Evolutionary conservation across 1,140 invertebrate genomes (phyloP).

Genomic region (Akabosia matsudoensis): DNA sequence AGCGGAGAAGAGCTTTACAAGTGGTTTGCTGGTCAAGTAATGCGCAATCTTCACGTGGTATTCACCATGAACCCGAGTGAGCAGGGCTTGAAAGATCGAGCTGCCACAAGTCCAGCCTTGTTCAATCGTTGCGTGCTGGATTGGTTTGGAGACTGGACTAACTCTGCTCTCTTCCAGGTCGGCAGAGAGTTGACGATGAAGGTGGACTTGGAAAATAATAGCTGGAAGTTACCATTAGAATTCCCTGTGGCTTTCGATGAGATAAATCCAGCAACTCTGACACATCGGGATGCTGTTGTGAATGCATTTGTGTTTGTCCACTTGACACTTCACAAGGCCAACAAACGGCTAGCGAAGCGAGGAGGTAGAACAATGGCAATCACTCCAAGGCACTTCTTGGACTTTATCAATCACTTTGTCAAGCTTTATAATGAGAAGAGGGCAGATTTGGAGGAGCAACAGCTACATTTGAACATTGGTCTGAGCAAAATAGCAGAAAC

Average conservation of each 20-base stretch:
- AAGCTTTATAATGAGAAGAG: conserved; percentile 97
- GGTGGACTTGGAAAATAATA: conserved; percentile 73
- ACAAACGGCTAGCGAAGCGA: conserved; percentile 79
- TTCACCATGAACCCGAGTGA: conserved; percentile 99
- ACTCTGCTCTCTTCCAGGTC: conserved; percentile 92
- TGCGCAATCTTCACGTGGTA: conserved; percentile 98
- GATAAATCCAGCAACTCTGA: conserved; percentile 67
- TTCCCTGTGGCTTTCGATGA: conserved; percentile 81
- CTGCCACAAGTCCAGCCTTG: conserved; percentile 95
- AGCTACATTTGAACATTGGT: conserved; percentile 97
- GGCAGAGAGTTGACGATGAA: conserved; percentile 77
- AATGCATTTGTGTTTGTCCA: conserved; percentile 99
- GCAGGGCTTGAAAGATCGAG: conserved; percentile 95
- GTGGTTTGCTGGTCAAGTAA: conserved; percentile 97
- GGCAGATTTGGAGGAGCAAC: conserved; percentile 96
- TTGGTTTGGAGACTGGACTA: conserved; percentile 99
- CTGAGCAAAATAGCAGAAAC: conserved; percentile 98
- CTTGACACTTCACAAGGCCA: conserved; percentile 92
- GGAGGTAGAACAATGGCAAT: conserved; percentile 95
- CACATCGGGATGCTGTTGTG: conserved; percentile 89
- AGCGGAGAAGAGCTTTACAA: conserved; percentile 98
- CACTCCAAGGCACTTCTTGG: conserved; percentile 96
- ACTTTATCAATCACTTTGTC: conserved; percentile 99
- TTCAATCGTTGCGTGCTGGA: conserved; percentile 99
- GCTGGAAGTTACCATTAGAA: conserved; percentile 79